These are phyloP conservation scores for Drosophila demipolita DNA, from an alignment of 2,888 invertebrate genomes.

Conservation along the genomic window DNA sequence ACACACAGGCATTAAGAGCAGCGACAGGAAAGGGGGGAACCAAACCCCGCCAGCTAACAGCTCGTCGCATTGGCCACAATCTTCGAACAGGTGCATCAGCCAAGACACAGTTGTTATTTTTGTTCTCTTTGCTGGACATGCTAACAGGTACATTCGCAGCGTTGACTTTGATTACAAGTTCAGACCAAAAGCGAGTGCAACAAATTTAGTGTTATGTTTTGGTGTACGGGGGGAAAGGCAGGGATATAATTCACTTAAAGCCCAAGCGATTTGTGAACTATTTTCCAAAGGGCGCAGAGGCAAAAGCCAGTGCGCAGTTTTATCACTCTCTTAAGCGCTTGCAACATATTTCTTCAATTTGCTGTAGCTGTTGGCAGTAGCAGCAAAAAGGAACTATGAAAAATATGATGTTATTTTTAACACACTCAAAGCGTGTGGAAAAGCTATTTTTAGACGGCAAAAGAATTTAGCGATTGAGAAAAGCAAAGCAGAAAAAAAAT, in stretches of 20 bases:
- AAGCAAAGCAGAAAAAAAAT: conserved; percentile 38
- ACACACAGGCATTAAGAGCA: conserved; percentile 79
- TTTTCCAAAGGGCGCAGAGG: conserved; percentile 44
- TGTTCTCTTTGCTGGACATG: conserved; percentile 50
- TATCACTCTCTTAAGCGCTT: conserved; percentile 59
- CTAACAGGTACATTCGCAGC: conserved; percentile 75
- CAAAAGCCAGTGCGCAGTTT: conserved; percentile 52
- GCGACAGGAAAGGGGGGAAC: conserved; percentile 61
- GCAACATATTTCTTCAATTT: conserved; percentile 79
- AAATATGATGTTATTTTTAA: conserved; percentile 80
- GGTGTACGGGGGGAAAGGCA: conserved; percentile 1
- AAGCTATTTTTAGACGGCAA: conserved; percentile 71
- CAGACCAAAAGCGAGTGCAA: conserved; percentile 44
- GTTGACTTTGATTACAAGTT: conserved; percentile 73
- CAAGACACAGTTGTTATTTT: conserved; percentile 14
- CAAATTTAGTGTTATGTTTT: conserved; percentile 59
- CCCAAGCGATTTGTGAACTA: conserved; percentile 77
- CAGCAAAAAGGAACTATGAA: conserved; percentile 47
- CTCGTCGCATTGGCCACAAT: not conserved
- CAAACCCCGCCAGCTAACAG: not conserved
- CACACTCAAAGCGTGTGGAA: conserved; percentile 80
- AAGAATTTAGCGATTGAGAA: conserved; percentile 32
- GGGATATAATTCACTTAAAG: conserved; percentile 58
- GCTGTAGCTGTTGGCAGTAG: conserved; percentile 32
- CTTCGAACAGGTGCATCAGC: conserved; percentile 44